Base-by-base conservation (phyloP, 2,113 vertebrate species). In the Nycticryphes semicollaris region DNA sequence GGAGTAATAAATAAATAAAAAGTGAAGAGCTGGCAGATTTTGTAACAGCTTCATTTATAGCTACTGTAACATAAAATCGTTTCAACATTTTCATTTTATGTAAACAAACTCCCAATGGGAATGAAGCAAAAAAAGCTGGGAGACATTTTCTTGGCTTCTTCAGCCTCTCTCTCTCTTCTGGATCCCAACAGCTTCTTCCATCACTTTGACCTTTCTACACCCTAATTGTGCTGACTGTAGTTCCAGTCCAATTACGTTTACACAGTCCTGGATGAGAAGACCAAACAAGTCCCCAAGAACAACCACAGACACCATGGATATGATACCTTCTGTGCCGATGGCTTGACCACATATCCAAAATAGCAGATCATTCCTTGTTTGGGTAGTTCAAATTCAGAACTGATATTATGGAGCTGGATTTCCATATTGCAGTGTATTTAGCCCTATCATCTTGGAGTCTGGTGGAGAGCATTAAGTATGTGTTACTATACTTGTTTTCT, bases 1-100 rank as follows among this genome's bases (percentile, higher is more conserved):
- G 33, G 20, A 93, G 33, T 66, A 66, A 78, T 80, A 85, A 90
- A 90, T 81, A 94, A 96, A 92, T 64, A 85, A 63, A n/a, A 72
- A 84, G 19, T 72, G 31, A 87, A 63, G 39, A 93, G 68, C 78
- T 12, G 27, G 41, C 27, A 81, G 50, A 78, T 66, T 89, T 94
- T 77, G 33, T 41, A 47, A 51, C 30, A 78, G 72, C 41, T 87
- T 87, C 54, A 22, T 88, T 90, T 90, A 37, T 69, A 74, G 66
- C 54, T 82, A 74, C 80, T 86, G 66, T 86, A 69, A 73, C 51
- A 74, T 80, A 56, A 74, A 94, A 25, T 64, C 12, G 24, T 69
- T 82, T 68, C 76, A 78, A 82, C 33, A 18, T 69, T 74, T 76
- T 51, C 16, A 72, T 81, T 76, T 74, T 50, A 37, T 50, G 27